Percentiles rank a stretch among this genome's conserved stretches.
Evolutionary conservation across 1,140 invertebrate species (phyloP).

Genomic region (Oreohelix idahoensis): DNA sequence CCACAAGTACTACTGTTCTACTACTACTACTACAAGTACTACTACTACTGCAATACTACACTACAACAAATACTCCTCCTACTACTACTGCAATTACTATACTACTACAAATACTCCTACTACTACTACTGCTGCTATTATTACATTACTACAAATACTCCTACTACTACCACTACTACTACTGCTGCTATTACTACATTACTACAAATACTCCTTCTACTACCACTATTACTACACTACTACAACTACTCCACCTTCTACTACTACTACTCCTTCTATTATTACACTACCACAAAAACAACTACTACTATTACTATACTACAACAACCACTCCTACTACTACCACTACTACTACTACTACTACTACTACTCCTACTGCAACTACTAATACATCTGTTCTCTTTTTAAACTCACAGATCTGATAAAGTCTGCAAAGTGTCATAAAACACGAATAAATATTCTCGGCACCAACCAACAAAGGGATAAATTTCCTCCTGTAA

Average conservation of each 20-base stretch:
- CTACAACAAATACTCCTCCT: neutral
- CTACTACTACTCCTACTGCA: neutral
- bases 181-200: neutral
- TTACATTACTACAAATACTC: neutral
- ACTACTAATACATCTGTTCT: neutral
- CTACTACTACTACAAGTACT: neutral
- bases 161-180: neutral
- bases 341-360: neutral
- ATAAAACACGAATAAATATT: no score
- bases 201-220: neutral
- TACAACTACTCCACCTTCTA: neutral
- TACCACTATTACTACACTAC: neutral
- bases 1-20: neutral
- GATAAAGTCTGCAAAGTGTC: no score
- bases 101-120: neutral
- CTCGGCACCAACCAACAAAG: no score
- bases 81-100: no score
- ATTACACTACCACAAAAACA: neutral
- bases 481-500: no score
- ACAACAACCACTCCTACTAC: neutral
- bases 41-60: neutral
- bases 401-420: no score
- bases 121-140: no score
- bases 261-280: no score
- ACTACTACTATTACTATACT: neutral